phyloP scores from a whole-genome alignment of 2,888 invertebrate genomes.

The Lamproptera curius region DNA sequence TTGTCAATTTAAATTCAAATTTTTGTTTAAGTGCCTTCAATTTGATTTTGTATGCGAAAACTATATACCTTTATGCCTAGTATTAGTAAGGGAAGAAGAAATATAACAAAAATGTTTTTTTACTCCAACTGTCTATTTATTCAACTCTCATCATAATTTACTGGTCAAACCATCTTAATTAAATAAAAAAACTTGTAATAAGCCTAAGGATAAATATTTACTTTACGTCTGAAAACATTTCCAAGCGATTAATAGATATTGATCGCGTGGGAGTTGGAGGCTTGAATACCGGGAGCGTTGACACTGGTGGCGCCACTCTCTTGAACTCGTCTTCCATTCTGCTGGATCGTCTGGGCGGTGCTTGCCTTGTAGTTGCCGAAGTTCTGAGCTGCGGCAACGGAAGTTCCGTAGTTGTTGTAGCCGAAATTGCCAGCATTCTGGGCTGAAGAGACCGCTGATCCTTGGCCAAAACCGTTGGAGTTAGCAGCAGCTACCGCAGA shows the following conservation, averaged over 20 bases:
- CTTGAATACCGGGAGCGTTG: constrained; percentile 52
- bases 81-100: too few relatives aligned
- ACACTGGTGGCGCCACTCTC: constrained; percentile 54
- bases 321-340: constrained; percentile 39
- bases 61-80: too few relatives aligned
- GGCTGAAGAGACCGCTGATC: constrained; percentile 44
- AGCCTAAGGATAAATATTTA: too few relatives aligned
- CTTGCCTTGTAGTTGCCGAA: constrained; percentile 44
- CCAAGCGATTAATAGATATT: constrained; percentile 49
- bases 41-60: too few relatives aligned
- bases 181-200: too few relatives aligned
- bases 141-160: too few relatives aligned
- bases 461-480: constrained; percentile 37
- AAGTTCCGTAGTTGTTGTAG: constrained; percentile 34
- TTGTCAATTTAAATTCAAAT: too few relatives aligned
- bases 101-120: too few relatives aligned
- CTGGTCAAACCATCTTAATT: too few relatives aligned
- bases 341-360: constrained; percentile 50
- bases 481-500: constrained; percentile 33
- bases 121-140: too few relatives aligned
- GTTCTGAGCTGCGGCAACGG: constrained; percentile 52
- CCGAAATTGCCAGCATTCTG: constrained; percentile 38
- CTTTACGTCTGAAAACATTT: too few relatives aligned
- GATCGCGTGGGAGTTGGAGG: constrained; percentile 52
- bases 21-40: too few relatives aligned